Percentiles rank a stretch among this genome's conserved stretches.
Evolutionary conservation across 2,113 vertebrate genomes (phyloP).

Genomic region (Coptodon bakossiorum): DNA sequence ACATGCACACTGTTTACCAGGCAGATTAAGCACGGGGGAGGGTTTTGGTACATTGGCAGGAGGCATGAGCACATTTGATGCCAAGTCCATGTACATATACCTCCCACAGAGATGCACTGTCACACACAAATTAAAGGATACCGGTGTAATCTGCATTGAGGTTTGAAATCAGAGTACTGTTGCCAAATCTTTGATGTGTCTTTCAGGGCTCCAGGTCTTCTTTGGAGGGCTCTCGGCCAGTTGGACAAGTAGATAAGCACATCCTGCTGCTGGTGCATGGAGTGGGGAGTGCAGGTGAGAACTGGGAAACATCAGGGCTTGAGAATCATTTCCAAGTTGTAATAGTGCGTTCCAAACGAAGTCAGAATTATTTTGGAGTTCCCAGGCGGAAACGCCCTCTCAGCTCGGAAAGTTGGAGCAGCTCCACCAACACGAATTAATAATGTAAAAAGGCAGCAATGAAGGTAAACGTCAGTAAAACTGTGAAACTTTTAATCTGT

Average conservation of each 20-base stretch:
- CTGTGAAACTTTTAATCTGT: background rate
- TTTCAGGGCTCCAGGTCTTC: conserved; percentile 78
- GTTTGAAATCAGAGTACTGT: background rate
- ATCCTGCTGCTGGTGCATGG: conserved; percentile 95
- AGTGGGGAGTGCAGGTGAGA: conserved; percentile 86
- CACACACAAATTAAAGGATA: background rate
- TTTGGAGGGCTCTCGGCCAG: conserved; percentile 82
- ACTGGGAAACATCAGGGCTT: background rate
- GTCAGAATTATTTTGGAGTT: background rate
- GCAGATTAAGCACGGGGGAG: background rate
- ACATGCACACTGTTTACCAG: background rate
- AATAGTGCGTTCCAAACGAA: background rate
- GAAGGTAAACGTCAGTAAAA: background rate
- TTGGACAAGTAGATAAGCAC: conserved; percentile 94
- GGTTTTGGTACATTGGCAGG: background rate
- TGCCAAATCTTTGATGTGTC: background rate
- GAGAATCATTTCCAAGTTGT: background rate
- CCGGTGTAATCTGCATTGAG: background rate
- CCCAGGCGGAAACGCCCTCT: background rate
- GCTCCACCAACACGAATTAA: background rate
- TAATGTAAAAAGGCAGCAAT: fast-evolving
- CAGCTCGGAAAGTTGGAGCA: background rate
- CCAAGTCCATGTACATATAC: background rate
- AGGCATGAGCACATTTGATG: background rate
- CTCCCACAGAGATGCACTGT: background rate